Base-by-base conservation (phyloP, 2,113 vertebrate species). In the Podarcis cretensis region DNA sequence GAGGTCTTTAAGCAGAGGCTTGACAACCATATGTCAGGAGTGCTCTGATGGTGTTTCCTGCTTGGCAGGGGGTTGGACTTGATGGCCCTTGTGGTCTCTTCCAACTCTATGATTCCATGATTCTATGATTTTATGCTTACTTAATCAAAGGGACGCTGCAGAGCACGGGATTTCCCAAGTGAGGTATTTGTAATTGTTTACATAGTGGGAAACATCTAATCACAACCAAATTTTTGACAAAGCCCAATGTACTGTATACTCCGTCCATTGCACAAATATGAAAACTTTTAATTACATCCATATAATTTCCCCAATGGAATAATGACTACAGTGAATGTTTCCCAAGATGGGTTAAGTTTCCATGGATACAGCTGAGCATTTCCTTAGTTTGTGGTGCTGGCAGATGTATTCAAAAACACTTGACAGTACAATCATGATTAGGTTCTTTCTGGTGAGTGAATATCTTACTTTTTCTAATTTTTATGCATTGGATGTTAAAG, bases 311-410 rank as follows among this genome's bases (percentile, higher is more conserved):
- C 43, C 30, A 20, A 57, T 57, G 48, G 69, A 84, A 84, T n/a
- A 74, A 35, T 74, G 30, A 57, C 83, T 57, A 57, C 69, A 13
- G 10, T 57, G 69, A 84, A 84, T 74, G 69, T 84, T 74, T 20
- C n/a, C 83, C 35, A 74, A 69, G 66, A 69, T 83, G 65, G 27
- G 27, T 48, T 57, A 54, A 57, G 83, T 84, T 74, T 84, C 83
- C 83, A 84, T 84, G 83, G 83, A 84, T 84, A 84, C 83, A 57
- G 83, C 20, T 74, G 83, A 74, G 30, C 25, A 57, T 57, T 84
- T 84, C 83, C n/a, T 74, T 84, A 84, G 83, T 84, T 84, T 84
- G 48, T 84, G 43, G 35, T 84, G 48, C 69, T 84, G 43, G 74
- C 69, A 84, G 43, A 84, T 74, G 43, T 74, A 57, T 68, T 74